These are phyloP conservation scores for Drosophila varians DNA, from an alignment of 1,140 invertebrate genomes.

Conservation along the genomic window DNA sequence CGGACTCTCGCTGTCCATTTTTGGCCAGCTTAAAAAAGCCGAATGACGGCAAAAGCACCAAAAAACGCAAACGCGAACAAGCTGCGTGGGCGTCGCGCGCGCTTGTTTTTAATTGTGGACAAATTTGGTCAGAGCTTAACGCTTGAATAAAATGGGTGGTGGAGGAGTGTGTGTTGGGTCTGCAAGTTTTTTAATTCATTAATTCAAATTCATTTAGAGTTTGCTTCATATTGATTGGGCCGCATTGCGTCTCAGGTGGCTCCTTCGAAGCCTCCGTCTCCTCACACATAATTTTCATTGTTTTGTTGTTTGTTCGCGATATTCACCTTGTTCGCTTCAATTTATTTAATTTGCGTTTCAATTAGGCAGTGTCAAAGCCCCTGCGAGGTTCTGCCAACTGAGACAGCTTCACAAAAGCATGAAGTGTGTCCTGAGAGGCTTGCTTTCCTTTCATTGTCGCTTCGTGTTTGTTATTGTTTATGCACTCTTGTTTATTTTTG, in stretches of 20 bases:
- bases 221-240: too few species aligned
- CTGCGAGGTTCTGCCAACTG: conserved; percentile 33
- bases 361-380: conserved; percentile 60
- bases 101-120: conserved; percentile 74
- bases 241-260: too few species aligned
- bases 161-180: background rate
- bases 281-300: too few species aligned
- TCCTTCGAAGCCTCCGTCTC: too few species aligned
- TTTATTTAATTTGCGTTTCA: conserved; percentile 29
- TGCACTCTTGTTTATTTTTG: conserved; percentile 9
- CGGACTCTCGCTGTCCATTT: conserved; percentile 43
- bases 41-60: conserved; percentile 9
- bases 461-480: conserved; percentile 22
- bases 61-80: conserved; percentile 38
- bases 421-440: conserved; percentile 10
- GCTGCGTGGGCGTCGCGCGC: conserved; percentile 53
- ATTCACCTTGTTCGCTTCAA: background rate
- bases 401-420: conserved; percentile 40
- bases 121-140: conserved; percentile 72
- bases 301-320: conserved; percentile 21
- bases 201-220: too few species aligned
- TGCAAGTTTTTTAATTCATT: too few species aligned
- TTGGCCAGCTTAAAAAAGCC: conserved; percentile 61
- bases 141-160: background rate
- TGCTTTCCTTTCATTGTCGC: background rate